Percentiles rank a stretch among this genome's conserved stretches.
phyloP scores from a whole-genome alignment of 2,797 vertebrate species.

The Brachyalestes nurse region DNA sequence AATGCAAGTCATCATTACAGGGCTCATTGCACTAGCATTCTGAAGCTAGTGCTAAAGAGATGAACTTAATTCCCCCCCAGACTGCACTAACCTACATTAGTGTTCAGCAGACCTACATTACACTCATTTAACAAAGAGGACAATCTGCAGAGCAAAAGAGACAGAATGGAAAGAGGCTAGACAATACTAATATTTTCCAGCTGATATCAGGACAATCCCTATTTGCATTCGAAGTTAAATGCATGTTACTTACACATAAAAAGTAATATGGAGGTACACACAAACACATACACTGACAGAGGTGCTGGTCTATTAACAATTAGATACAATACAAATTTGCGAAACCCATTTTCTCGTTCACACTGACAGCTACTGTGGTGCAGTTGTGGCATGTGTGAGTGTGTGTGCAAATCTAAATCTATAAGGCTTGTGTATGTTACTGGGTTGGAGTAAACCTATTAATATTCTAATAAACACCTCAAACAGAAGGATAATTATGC shows the following conservation, averaged over 20 bases:
- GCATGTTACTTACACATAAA: not conserved
- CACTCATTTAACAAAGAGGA: conserved; percentile 9
- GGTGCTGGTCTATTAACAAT: not conserved
- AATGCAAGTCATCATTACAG: not conserved
- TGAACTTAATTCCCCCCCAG: not conserved
- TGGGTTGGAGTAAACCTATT: too few relatives aligned
- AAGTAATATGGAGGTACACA: too few relatives aligned
- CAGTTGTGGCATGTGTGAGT: too few relatives aligned
- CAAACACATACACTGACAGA: too few relatives aligned
- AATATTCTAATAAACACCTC: too few relatives aligned
- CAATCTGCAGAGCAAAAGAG: conserved; percentile 11
- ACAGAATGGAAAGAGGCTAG: not conserved
- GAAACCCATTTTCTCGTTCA: too few relatives aligned
- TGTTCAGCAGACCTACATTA: conserved; percentile 17
- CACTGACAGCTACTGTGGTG: too few relatives aligned
- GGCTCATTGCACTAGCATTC: not conserved
- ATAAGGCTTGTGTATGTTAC: too few relatives aligned
- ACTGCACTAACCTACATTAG: conserved; percentile 16
- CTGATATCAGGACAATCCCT: not conserved
- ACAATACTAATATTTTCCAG: not conserved
- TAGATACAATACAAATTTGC: too few relatives aligned
- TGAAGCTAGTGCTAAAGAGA: not conserved
- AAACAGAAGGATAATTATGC: too few relatives aligned
- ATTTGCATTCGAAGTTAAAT: not conserved
- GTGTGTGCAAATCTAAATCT: too few relatives aligned